phyloP scores from a whole-genome alignment of 2,113 vertebrate genomes.

The Dicentrarchus labrax region DNA sequence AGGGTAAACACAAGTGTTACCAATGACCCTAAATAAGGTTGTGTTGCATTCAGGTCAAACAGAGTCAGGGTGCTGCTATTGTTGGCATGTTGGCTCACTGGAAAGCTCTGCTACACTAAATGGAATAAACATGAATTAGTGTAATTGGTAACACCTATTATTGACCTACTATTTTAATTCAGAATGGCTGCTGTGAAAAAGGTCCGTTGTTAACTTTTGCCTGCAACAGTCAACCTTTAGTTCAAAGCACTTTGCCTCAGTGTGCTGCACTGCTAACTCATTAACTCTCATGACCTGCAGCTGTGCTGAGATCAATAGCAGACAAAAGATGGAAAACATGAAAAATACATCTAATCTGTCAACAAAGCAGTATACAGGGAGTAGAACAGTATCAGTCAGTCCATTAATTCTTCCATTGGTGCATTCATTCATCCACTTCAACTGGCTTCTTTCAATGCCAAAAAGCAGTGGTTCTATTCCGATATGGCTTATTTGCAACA shows the following conservation, averaged over 20 bases:
- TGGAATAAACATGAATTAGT: too few relatives aligned
- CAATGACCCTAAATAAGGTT: too few relatives aligned
- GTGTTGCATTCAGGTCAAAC: too few relatives aligned
- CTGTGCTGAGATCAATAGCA: not conserved
- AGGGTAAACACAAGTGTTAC: too few relatives aligned
- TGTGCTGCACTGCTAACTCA: not conserved
- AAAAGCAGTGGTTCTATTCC: not conserved
- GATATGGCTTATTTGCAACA: too few relatives aligned
- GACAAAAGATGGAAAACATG: slow-evolving; percentile 11
- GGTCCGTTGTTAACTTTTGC: not conserved
- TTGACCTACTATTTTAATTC: too few relatives aligned
- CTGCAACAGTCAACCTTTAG: not conserved
- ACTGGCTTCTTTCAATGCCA: not conserved
- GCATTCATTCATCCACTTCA: not conserved
- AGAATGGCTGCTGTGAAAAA: too few relatives aligned
- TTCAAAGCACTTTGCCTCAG: not conserved
- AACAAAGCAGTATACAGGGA: not conserved
- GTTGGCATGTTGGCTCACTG: too few relatives aligned
- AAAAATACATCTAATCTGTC: not conserved
- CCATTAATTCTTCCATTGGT: not conserved
- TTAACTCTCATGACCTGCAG: not conserved
- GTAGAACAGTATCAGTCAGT: not conserved
- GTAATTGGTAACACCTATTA: too few relatives aligned
- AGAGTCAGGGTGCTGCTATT: too few relatives aligned
- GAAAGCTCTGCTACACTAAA: too few relatives aligned